A percentile compares a stretch with the other conserved stretches of the same genome.
Evolutionary conservation across 1,140 invertebrate species (phyloP).

Genomic region (Bilobella aurantiaca): DNA sequence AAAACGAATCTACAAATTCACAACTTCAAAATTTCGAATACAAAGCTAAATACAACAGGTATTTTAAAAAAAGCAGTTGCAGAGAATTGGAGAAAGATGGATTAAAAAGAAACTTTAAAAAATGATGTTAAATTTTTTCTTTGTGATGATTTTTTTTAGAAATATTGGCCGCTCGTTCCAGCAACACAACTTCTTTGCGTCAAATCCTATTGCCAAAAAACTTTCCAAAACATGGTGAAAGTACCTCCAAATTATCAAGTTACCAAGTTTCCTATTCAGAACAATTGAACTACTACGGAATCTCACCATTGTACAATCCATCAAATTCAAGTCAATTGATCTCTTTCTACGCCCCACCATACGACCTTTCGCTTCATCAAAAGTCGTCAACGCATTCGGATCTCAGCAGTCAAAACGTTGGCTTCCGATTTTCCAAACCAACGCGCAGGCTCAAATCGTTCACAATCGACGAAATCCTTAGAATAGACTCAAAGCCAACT

Average conservation of each 20-base stretch:
- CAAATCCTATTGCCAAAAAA: background rate
- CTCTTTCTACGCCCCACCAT: background rate
- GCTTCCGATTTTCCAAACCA: background rate
- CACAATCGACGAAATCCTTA: slow-evolving; percentile 72
- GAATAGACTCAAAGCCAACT: slow-evolving; percentile 45
- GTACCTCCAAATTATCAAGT: slow-evolving; percentile 6
- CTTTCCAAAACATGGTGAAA: background rate
- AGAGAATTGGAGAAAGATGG: background rate
- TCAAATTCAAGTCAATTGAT: background rate
- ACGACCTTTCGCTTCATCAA: background rate
- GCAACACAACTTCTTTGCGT: no score
- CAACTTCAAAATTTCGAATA: no score
- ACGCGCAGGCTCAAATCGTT: slow-evolving; percentile 58
- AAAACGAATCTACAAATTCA: no score
- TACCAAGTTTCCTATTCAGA: slow-evolving; percentile 33
- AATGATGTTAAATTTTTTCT: no score
- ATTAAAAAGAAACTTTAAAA: no score
- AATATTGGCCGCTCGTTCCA: no score
- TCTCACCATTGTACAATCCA: slow-evolving; percentile 25
- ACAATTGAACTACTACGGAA: slow-evolving; percentile 32
- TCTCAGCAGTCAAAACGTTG: background rate
- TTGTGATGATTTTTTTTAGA: no score
- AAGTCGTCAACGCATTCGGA: background rate
- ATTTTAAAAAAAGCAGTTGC: background rate
- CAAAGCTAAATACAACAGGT: background rate